Evolutionary conservation across 30 jellyfish, hydroid and myxozoan genomes (phyloP).

Genomic region (Nemopilema nomurai): DNA sequence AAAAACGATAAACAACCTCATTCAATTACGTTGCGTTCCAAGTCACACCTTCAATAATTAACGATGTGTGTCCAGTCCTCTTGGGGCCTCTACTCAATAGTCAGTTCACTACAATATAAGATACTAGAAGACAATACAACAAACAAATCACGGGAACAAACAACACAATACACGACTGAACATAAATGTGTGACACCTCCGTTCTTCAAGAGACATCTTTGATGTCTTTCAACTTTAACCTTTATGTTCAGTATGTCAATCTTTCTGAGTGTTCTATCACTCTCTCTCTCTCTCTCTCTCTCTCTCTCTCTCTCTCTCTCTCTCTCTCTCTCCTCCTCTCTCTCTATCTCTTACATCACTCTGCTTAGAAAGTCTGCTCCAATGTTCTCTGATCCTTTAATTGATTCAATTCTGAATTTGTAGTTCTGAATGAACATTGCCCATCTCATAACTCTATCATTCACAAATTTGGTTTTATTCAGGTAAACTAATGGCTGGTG

Average conservation of each 20-base stretch:
- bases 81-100: no score
- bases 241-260: slow-evolving; percentile 32
- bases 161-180: no score
- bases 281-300: slow-evolving; percentile 2
- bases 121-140: no score
- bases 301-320: no score
- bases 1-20: no score
- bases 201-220: slow-evolving; percentile 46
- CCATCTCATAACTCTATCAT: slow-evolving; percentile 22
- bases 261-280: slow-evolving; percentile 38
- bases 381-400: slow-evolving; percentile 31
- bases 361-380: slow-evolving; percentile 48
- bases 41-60: no score
- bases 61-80: no score
- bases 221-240: slow-evolving; percentile 32
- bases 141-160: no score
- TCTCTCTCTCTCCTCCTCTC: not conserved
- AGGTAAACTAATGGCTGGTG: slow-evolving; percentile 58
- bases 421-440: not conserved
- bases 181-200: no score
- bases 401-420: slow-evolving; percentile 11
- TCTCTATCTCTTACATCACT: not conserved
- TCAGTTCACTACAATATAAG: no score
- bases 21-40: no score
- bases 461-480: slow-evolving; percentile 31